phyloP scores from a whole-genome alignment of 2,113 vertebrate species.

The human region DNA sequence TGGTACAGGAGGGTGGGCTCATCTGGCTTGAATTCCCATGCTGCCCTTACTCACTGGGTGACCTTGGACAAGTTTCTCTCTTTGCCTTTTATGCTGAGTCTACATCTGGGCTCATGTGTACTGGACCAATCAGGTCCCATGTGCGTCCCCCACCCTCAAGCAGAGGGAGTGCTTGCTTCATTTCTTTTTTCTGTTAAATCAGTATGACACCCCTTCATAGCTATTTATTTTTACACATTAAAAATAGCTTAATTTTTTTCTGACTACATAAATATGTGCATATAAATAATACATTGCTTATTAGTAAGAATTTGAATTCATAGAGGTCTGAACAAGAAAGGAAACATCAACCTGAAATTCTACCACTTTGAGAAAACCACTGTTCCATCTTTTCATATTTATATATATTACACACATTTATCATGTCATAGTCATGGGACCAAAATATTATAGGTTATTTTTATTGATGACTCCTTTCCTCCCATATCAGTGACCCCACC shows the following conservation, averaged over 20 bases:
- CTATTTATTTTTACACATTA: neutral
- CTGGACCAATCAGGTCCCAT: neutral
- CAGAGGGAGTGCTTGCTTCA: too few relatives aligned
- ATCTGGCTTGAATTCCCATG: neutral
- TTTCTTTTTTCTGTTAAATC: neutral
- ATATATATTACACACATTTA: neutral
- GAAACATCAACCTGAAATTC: neutral
- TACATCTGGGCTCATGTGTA: neutral
- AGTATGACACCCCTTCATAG: neutral
- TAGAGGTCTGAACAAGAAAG: neutral
- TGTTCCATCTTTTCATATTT: neutral
- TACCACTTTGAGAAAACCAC: neutral
- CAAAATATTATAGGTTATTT: neutral
- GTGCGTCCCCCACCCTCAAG: neutral
- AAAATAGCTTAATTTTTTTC: slow-evolving; percentile 40
- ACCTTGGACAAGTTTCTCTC: neutral
- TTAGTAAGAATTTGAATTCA: slow-evolving; percentile 19
- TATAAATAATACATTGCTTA: neutral
- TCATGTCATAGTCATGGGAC: neutral
- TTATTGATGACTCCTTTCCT: neutral
- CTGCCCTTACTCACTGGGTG: neutral
- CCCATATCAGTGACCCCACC: neutral
- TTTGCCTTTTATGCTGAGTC: neutral
- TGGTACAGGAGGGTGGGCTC: neutral
- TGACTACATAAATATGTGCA: slow-evolving; percentile 13